phyloP scores from a whole-genome alignment of 2,113 vertebrate species.

The Hemicordylus capensis region DNA sequence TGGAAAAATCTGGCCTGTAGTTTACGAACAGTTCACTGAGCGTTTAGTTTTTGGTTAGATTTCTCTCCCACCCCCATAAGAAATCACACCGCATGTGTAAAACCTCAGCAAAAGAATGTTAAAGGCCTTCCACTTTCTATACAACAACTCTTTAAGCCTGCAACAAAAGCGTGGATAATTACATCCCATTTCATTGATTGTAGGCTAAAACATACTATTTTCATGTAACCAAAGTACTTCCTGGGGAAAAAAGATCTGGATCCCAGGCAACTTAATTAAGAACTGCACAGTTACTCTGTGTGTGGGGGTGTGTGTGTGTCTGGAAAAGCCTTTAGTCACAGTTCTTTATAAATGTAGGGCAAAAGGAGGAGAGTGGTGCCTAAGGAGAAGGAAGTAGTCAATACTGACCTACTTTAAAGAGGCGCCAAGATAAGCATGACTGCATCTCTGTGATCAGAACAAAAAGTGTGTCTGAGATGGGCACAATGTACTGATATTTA shows the following conservation, averaged over 20 bases:
- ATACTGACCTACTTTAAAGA: neutral
- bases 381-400: neutral
- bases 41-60: neutral
- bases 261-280: neutral
- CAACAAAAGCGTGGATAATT: conserved; percentile 19
- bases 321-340: neutral
- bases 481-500: neutral
- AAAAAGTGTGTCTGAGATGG: neutral
- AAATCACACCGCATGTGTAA: neutral
- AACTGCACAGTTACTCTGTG: neutral
- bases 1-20: neutral
- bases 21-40: neutral
- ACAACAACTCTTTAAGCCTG: neutral
- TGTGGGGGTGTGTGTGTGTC: neutral
- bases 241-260: neutral
- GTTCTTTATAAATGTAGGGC: neutral
- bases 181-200: conserved; percentile 1
- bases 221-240: neutral
- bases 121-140: conserved; percentile 10
- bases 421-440: neutral
- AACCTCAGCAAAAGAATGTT: neutral
- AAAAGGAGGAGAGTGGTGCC: neutral
- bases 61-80: neutral
- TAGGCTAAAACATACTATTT: conserved; percentile 8
- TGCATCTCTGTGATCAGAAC: neutral